A percentile compares a stretch with the other conserved stretches of the same genome.
These are phyloP conservation scores for Synaphobranchus kaupii DNA, from an alignment of 2,797 vertebrate genomes.

Conservation along the genomic window DNA sequence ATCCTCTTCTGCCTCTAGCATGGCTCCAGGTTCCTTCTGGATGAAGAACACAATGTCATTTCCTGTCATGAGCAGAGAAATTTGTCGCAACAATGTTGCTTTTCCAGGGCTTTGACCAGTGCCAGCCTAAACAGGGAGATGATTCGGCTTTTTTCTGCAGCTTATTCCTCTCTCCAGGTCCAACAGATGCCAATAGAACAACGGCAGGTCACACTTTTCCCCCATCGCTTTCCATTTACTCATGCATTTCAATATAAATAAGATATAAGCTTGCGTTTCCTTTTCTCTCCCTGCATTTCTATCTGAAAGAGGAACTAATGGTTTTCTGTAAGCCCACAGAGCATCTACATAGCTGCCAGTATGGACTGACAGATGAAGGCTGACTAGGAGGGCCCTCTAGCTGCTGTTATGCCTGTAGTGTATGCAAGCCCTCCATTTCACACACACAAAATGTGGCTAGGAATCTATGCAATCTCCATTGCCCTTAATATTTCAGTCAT, in stretches of 20 bases:
- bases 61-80: constrained; percentile 78
- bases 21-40: constrained; percentile 76
- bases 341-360: no score
- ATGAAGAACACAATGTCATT: constrained; percentile 78
- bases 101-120: constrained; percentile 58
- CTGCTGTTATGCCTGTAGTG: background rate
- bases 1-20: constrained; percentile 75
- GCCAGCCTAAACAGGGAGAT: constrained; percentile 56
- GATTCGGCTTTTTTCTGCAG: constrained; percentile 46
- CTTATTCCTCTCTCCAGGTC: constrained; percentile 46
- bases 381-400: background rate
- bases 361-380: no score
- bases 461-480: background rate
- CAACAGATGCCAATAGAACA: constrained; percentile 44
- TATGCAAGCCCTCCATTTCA: background rate
- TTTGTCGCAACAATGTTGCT: constrained; percentile 77
- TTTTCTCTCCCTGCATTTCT: background rate
- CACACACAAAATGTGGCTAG: background rate
- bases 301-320: background rate
- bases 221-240: background rate
- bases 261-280: background rate
- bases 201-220: constrained; percentile 31
- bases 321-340: background rate
- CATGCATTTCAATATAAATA: background rate
- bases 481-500: background rate